Percentiles rank a stretch among this genome's conserved stretches.
phyloP scores from a whole-genome alignment of 2,113 vertebrate genomes.

The Pituophis catenifer region DNA sequence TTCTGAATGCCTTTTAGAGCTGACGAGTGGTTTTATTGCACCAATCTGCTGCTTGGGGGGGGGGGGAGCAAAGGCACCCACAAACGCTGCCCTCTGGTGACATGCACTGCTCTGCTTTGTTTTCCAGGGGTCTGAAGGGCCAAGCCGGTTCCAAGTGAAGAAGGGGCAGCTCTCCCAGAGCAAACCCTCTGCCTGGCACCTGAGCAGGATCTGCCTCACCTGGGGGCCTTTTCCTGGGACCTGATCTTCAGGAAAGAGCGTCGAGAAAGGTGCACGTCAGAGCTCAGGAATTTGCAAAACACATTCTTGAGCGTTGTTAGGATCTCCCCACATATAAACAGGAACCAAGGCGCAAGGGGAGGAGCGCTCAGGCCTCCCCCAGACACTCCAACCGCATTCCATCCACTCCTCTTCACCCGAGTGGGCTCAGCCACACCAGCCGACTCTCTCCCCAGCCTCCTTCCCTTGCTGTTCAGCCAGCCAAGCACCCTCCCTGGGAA shows the following conservation, averaged over 20 bases:
- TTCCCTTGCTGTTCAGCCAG: fast-evolving
- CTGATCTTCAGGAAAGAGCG: neutral
- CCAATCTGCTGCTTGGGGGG: neutral
- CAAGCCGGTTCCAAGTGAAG: neutral
- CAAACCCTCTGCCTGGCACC: neutral
- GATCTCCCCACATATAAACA: slow-evolving; percentile 50
- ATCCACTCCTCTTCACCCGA: neutral
- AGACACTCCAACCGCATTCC: neutral
- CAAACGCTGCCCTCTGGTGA: fast-evolving
- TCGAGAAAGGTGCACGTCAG: slow-evolving; percentile 52
- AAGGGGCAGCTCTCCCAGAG: neutral
- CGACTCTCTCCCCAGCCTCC: fast-evolving
- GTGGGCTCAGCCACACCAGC: fast-evolving
- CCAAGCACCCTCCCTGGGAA: neutral
- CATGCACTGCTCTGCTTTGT: slow-evolving; percentile 35
- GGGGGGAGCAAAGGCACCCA: slow-evolving; percentile 1
- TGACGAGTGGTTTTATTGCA: neutral
- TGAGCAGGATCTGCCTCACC: slow-evolving; percentile 6
- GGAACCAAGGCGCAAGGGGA: slow-evolving; percentile 36
- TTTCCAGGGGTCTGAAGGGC: slow-evolving; percentile 44
- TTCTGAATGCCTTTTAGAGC: neutral
- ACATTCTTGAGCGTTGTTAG: slow-evolving; percentile 52
- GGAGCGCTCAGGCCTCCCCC: neutral
- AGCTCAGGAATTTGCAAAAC: slow-evolving; percentile 64
- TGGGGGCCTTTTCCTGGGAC: slow-evolving; percentile 5